These are phyloP conservation scores for Pycnonotus jocosus DNA, from an alignment of 2,113 vertebrate genomes.

Conservation along the genomic window DNA sequence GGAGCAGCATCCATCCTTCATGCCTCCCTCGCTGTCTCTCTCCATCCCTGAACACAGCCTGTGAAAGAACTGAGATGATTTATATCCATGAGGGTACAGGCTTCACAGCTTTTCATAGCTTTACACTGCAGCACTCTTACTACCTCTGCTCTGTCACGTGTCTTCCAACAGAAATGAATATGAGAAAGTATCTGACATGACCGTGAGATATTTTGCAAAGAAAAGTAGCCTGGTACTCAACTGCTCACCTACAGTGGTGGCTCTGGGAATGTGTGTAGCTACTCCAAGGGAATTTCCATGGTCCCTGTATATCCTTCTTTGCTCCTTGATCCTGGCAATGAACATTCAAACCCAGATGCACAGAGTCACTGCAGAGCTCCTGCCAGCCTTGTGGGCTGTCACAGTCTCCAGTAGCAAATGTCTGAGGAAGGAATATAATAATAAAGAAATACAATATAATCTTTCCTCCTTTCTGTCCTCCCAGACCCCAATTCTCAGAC, in stretches of 20 bases:
- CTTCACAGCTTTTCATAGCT: not conserved
- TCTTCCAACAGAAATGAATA: not conserved
- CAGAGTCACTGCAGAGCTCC: not conserved
- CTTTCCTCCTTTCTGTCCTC: not conserved
- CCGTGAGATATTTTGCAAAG: not conserved
- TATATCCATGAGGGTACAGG: accelerated
- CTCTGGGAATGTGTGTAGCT: not conserved
- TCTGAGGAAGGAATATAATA: not conserved
- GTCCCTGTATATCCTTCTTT: not conserved
- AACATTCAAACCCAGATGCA: accelerated
- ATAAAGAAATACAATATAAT: not conserved
- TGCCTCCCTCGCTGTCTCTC: not conserved
- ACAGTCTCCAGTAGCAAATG: not conserved
- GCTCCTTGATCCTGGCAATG: not conserved
- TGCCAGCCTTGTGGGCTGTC: not conserved
- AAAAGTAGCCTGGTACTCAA: not conserved
- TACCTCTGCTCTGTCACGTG: accelerated
- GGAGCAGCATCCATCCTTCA: accelerated
- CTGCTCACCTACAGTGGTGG: accelerated
- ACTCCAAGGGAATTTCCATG: not conserved
- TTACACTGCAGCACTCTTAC: not conserved
- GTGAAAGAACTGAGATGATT: not conserved
- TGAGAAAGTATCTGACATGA: not conserved
- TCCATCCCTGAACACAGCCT: accelerated
- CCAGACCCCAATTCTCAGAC: not conserved